phyloP scores from a whole-genome alignment of 1,140 invertebrate genomes.

The Amphibalanus amphitrite region DNA sequence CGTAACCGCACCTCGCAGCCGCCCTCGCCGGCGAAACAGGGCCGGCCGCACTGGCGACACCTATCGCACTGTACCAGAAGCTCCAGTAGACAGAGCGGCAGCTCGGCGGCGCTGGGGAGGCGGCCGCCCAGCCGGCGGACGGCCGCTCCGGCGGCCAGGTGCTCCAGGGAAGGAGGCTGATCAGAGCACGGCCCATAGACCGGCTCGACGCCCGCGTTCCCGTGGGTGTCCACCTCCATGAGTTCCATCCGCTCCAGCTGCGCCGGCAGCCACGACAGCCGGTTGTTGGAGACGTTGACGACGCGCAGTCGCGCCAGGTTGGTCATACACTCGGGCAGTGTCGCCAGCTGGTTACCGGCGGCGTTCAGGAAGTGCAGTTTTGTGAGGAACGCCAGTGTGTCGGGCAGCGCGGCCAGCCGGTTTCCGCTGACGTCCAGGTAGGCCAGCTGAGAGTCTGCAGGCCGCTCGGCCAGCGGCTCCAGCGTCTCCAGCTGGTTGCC shows the following conservation, averaged over 20 bases:
- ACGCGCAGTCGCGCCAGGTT: not conserved
- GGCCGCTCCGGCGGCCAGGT: not conserved
- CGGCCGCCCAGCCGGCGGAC: not conserved
- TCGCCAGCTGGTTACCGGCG: not conserved
- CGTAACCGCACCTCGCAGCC: not conserved
- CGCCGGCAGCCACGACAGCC: not conserved
- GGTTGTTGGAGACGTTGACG: not conserved
- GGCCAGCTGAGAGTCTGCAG: not conserved
- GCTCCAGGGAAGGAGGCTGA: not conserved
- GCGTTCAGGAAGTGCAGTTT: not conserved
- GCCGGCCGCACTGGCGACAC: constrained; percentile 1
- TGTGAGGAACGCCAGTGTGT: not conserved
- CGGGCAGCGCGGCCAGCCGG: not conserved
- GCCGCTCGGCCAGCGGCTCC: not conserved
- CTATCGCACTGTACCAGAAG: not conserved
- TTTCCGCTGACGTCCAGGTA: constrained; percentile 1
- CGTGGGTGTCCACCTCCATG: not conserved
- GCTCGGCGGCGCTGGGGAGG: not conserved
- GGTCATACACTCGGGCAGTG: not conserved
- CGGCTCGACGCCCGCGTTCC: not conserved
- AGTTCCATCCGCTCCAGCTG: not conserved
- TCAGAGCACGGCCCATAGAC: too few species aligned
- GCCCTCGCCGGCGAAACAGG: not conserved
- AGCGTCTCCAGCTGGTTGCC: not conserved
- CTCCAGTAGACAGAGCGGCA: constrained; percentile 2